Base-by-base conservation (phyloP, 2,888 invertebrate genomes). In the Elmis aenea region DNA sequence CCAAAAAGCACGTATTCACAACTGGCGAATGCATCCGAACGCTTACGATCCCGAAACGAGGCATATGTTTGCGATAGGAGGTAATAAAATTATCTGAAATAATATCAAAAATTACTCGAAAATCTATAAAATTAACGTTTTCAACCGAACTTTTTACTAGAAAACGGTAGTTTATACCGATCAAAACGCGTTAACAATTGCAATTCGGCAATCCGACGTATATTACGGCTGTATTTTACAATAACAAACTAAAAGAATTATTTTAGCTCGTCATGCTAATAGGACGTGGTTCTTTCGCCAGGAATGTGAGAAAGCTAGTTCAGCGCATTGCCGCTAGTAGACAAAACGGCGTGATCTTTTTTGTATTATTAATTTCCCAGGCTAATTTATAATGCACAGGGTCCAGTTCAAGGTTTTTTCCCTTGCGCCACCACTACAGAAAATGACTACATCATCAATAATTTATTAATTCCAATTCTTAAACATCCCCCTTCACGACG, bases 1-100 rank as follows among this genome's bases (percentile, higher is more conserved):
- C 59, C 61, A 59, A 60, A 66, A 67, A 67, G 68, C 68, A 68
- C 68, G 68, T 67, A 68, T 60, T 61, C 62, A 61, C 59, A 54
- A 54, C 51, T 55, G 51, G 52, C 61, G 62, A 57, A 51, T 50
- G 52, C 44, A 46, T 27, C 56, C 62, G 64, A 64, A 25, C 40
- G 38, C 48, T 32, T 26, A 58, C 64, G 64, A 63, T 33, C 38
- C 40, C 37, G 42, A 48, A 45, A 59, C 62, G 62, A 61, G 52
- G 57, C 59, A 57, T 42, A 18, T 58, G 60, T 57, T 60, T 49
- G 54, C 56, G 52, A 55, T 57, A 59, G 57, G 52, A 54, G 55
- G 54, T 53, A 55, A 55, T 55, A 55, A 56, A 57, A 57, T 59
- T 58, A 52, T 58, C 51, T 47, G 43, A 55, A 58, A 56, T 57